Conservation (phyloP, 2,888 invertebrate species). For the Heliconius aoede region DNA sequence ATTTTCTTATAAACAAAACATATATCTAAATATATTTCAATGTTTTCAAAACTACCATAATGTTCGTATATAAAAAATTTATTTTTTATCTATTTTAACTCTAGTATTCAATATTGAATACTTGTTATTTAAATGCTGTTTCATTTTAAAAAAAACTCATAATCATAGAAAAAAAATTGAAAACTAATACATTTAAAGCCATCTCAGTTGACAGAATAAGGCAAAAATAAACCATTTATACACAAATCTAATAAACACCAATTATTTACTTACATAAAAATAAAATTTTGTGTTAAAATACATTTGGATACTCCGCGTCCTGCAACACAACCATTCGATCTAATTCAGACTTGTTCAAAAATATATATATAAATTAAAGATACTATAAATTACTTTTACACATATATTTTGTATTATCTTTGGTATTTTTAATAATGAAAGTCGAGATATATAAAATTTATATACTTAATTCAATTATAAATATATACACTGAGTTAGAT, state of each 20-base stretch:
- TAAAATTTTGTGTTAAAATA: conserved; percentile 70
- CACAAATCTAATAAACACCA: conserved; percentile 58
- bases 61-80: neutral
- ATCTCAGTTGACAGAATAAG: conserved; percentile 40
- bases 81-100: neutral
- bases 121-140: too few relatives aligned
- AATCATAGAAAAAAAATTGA: neutral
- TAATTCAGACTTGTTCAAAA: conserved; percentile 54
- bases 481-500: too few relatives aligned
- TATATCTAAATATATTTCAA: neutral
- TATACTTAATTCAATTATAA: too few relatives aligned
- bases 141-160: too few relatives aligned
- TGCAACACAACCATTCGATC: conserved; percentile 81
- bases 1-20: too few relatives aligned
- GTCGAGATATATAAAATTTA: too few relatives aligned
- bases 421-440: too few relatives aligned
- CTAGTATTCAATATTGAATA: too few relatives aligned
- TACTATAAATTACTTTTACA: neutral
- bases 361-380: neutral
- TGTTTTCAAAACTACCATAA: neutral
- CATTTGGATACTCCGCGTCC: conserved; percentile 80
- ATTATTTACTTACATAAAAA: conserved; percentile 68
- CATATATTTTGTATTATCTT: too few relatives aligned
- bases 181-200: conserved; percentile 12
- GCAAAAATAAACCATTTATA: conserved; percentile 43